Percentiles rank a stretch among this genome's conserved stretches.
Conservation (phyloP, 2,888 invertebrate species). For the Cataglyphis livida region DNA sequence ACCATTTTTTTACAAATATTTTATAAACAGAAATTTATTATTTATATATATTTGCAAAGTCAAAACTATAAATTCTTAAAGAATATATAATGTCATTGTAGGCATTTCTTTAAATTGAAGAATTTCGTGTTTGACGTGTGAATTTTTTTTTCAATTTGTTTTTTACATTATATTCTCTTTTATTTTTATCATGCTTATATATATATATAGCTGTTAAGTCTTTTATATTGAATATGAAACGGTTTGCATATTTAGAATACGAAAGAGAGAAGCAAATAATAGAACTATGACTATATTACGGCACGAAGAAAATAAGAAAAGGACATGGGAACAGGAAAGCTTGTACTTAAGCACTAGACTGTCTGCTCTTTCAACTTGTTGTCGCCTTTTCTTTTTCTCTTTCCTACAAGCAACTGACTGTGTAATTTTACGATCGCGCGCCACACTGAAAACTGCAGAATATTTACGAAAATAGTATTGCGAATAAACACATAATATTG, state of each 20-base stretch:
- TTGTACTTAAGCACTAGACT: slow-evolving; percentile 30
- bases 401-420: not conserved
- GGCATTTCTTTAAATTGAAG: not conserved
- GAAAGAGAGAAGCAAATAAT: slow-evolving; percentile 32
- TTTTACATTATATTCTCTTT: slow-evolving; percentile 8
- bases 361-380: slow-evolving; percentile 28
- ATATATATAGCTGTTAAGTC: not conserved
- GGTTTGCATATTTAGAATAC: slow-evolving; percentile 14
- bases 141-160: slow-evolving; percentile 6
- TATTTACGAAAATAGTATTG: not conserved
- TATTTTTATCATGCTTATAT: not conserved
- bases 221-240: slow-evolving; percentile 18
- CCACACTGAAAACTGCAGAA: slow-evolving; percentile 8
- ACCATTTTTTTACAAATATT: not conserved
- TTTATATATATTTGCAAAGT: not conserved
- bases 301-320: slow-evolving; percentile 12
- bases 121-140: not conserved
- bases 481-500: not conserved
- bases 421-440: slow-evolving; percentile 39
- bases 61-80: not conserved
- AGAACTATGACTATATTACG: slow-evolving; percentile 26
- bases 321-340: not conserved
- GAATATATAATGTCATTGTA: not conserved
- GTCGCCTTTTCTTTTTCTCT: slow-evolving; percentile 13
- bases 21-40: not conserved